Evolutionary conservation across 2,797 vertebrate species (phyloP), one percentile per base, ranked within the genome.

Genomic region (Pogoniulus pusillus): DNA sequence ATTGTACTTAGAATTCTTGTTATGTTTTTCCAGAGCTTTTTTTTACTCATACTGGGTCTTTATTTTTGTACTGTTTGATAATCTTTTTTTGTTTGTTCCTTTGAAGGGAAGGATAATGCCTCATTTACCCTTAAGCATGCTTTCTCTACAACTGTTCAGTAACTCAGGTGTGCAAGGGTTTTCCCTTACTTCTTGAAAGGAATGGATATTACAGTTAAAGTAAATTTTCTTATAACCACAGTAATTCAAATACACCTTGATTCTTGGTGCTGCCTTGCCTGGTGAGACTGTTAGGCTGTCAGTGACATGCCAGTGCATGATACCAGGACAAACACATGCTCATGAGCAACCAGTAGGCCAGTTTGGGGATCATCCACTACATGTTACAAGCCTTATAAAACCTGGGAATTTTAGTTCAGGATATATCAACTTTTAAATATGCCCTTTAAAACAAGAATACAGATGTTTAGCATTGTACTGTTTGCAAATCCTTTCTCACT

Each of bases 401-500:
- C 62, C 7, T 1, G 1, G 10, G 26, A 53, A 23, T 45, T 68
- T 73, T 43, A 62, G 34, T 29, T 83, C 45, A 69, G 41, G 37
- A 11, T 87, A 45, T 58, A 63, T 24, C 69, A 58, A 37, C 53
- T 51, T 17, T 53, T 87, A 86, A 87, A 89, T 75, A 73, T 35
- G 5, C 93, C 34, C 16, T 71, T 71, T 54, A 59, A 82, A 93
- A 80, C 55, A 72, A 88, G 85, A 75, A 62, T 35, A 65, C 54
- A 74, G 53, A 34, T 77, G 45, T 75, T 70, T 10, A 9, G 27
- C 3, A 1, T 63, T 77, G 69, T 16, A 58, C 17, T 39, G 32
- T 18, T 73, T 77, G 37, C 47, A 65, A 63, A 73, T 80, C 5
- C n/a, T 82, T 92, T 70, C 39, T 74, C 41, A 82, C 45, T 72